These are phyloP conservation scores for Drosophila nikananu DNA, from an alignment of 1,140 invertebrate species.

Conservation along the genomic window DNA sequence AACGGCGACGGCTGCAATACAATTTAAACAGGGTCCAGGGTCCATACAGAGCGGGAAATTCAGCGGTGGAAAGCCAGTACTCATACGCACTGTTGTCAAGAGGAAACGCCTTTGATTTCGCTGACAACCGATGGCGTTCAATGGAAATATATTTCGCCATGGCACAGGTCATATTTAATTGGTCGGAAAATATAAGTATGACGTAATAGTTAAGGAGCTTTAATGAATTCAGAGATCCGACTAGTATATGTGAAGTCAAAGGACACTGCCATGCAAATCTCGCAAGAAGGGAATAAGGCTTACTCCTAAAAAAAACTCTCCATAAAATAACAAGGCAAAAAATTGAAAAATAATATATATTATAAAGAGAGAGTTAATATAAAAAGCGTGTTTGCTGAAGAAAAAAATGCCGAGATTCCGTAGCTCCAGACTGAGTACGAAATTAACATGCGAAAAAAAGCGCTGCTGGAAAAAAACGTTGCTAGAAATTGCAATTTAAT, in stretches of 20 bases:
- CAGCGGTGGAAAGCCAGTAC: background rate
- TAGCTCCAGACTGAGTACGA: constrained; percentile 39
- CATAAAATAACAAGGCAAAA: constrained; percentile 14
- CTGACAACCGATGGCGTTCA: constrained; percentile 21
- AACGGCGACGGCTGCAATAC: constrained; percentile 12
- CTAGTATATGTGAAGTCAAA: constrained; percentile 3
- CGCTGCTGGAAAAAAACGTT: constrained; percentile 33
- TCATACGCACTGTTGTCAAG: constrained; percentile 41
- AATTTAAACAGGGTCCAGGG: constrained; percentile 11
- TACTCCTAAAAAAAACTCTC: constrained; percentile 44
- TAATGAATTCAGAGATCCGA: background rate
- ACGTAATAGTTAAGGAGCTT: constrained; percentile 17
- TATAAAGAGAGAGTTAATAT: background rate
- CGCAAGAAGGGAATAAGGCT: constrained; percentile 1
- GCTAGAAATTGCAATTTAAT: constrained; percentile 75
- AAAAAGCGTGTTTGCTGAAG: background rate
- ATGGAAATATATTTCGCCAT: background rate
- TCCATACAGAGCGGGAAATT: background rate
- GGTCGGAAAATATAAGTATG: constrained; percentile 3
- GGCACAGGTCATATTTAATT: constrained; percentile 16
- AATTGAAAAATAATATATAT: background rate
- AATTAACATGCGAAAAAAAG: constrained; percentile 56
- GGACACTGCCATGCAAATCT: background rate
- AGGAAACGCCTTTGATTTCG: constrained; percentile 26
- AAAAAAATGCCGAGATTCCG: constrained; percentile 10